Percentiles rank a stretch among this genome's conserved stretches.
phyloP scores from a whole-genome alignment of 1,140 invertebrate genomes.

The Drosophila nasuta region DNA sequence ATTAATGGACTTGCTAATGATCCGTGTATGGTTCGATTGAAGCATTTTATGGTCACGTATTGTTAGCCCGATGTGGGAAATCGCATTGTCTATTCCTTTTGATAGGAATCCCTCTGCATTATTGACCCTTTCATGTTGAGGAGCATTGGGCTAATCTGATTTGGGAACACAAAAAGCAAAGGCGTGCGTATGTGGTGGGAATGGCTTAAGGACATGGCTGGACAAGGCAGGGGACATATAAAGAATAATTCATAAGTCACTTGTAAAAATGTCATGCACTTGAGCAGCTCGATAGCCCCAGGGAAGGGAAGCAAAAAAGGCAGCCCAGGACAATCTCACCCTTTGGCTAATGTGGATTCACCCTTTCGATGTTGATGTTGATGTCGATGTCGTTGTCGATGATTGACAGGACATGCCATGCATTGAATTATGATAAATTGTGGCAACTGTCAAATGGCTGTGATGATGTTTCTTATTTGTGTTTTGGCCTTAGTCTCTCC shows the following conservation, averaged over 20 bases:
- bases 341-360: constrained; percentile 64
- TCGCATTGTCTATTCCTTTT: constrained; percentile 72
- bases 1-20: constrained; percentile 10
- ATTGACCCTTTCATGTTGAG: constrained; percentile 71
- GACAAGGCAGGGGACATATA: constrained; percentile 27
- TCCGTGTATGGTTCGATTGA: constrained; percentile 10
- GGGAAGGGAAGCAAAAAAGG: no score
- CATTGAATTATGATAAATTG: constrained; percentile 84
- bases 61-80: constrained; percentile 53
- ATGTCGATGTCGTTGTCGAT: constrained; percentile 45
- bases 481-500: constrained; percentile 11
- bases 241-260: constrained; percentile 82
- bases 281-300: neutral
- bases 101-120: constrained; percentile 46
- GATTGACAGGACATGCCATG: constrained; percentile 81
- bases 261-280: constrained; percentile 71
- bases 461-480: constrained; percentile 51
- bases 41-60: constrained; percentile 64
- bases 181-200: constrained; percentile 22
- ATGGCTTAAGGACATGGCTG: constrained; percentile 18
- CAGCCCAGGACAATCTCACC: neutral
- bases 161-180: constrained; percentile 63
- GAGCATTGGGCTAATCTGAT: constrained; percentile 63
- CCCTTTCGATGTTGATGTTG: constrained; percentile 47
- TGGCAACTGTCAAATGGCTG: constrained; percentile 78